Base-by-base conservation (phyloP, 2,797 vertebrate genomes). In the Falco berigora region DNA sequence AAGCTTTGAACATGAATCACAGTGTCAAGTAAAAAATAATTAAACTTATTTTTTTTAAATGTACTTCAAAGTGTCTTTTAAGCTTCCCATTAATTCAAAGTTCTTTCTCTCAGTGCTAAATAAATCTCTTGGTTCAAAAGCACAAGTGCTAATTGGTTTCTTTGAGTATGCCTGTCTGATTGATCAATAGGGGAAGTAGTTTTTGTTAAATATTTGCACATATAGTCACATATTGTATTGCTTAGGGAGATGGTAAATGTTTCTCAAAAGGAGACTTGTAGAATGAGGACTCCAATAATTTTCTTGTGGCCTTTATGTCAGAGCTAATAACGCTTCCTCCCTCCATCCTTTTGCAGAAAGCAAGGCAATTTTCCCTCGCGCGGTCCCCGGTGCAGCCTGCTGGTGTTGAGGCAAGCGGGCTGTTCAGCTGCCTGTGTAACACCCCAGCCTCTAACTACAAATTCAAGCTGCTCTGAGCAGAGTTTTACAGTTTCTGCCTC, bases 141-240 rank as follows among this genome's bases (percentile, higher is more conserved):
- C 95, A 34, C 80, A 68, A 75, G 89, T 85, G 81, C 89, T 97
- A 97, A 97, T 97, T 97, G 95, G 94, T 91, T 96, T 95, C 96
- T 92, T 86, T 58, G 92, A 96, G 94, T 69, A 50, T 53, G 93
- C 63, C 83, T 94, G 92, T 52, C 93, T 68, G 50, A 84, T 63
- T 93, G 93, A 95, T 96, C 96, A 96, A 85, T 92, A 90, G 82
- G 53, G 90, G 68, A 93, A 92, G 86, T 52, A 92, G 91, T 94
- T 96, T 95, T 94, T 90, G 92, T 97, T 97, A 95, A 97, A 92
- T 97, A 96, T 96, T 95, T 94, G 90, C 94, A 83, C 92, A 88
- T 88, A 95, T 69, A 91, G 88, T 80, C 95, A 83, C 87, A 85
- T 79, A 93, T 71, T 92, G 69, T 79, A 69, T 86, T 89, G 93